phyloP scores from a whole-genome alignment of 2,888 invertebrate genomes.

The Halictus ligatus region DNA sequence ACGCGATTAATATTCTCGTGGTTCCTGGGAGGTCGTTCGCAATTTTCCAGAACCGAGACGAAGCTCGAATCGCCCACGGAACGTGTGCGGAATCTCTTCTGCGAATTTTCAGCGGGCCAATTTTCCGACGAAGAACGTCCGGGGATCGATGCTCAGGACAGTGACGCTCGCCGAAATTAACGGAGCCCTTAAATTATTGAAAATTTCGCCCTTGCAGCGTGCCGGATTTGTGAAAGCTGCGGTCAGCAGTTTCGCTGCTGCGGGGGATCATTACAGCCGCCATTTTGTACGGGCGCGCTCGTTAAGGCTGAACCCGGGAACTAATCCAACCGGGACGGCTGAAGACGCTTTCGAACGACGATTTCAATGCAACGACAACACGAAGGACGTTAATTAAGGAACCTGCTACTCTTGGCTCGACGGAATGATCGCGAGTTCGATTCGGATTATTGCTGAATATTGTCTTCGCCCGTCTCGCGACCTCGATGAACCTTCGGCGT shows the following conservation, averaged over 20 bases:
- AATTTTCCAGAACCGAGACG: not conserved
- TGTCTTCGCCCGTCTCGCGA: not conserved
- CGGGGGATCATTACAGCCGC: not conserved
- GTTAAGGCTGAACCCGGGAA: not conserved
- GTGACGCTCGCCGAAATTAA: not conserved
- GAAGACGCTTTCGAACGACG: not conserved
- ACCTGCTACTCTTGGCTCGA: constrained; percentile 12
- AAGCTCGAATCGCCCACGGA: not conserved
- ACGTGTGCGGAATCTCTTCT: not conserved
- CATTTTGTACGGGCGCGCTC: not conserved
- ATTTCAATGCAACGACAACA: not conserved
- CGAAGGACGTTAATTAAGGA: not conserved
- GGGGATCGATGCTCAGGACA: not conserved
- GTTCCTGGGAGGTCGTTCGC: not conserved
- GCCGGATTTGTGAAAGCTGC: not conserved
- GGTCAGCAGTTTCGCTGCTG: constrained; percentile 34
- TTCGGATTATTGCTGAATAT: not conserved
- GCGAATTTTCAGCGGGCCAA: not conserved
- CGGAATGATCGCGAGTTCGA: not conserved
- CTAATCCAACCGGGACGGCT: constrained; percentile 13
- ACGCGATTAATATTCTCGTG: not conserved
- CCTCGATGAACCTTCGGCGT: not conserved
- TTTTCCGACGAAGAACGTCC: not conserved
- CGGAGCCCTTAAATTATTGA: not conserved
- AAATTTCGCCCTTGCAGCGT: not conserved